Base-by-base conservation (phyloP, 1,140 invertebrate genomes). In the Camponotus floridanus region DNA sequence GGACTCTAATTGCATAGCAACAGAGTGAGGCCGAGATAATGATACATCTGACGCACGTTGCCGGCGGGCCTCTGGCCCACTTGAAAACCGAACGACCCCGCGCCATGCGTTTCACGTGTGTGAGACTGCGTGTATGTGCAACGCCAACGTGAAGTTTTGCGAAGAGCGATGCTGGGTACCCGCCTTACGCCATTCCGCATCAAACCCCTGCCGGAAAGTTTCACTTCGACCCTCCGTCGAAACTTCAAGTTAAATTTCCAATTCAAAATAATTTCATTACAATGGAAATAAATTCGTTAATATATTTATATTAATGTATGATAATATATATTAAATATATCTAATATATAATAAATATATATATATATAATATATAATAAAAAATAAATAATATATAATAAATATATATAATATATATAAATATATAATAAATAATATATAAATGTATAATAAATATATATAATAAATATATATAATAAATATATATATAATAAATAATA, bases 1-100 rank as follows among this genome's bases (percentile, higher is more conserved):
- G 92, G 93, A 89, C 91, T 94, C 92, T 94, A 94, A 94, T 94
- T 94, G 94, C 94, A 94, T 94, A 92, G 94, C 94, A 94, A 94
- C 94, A 94, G 79, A 83, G 94, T 92, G 92, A 94, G 93, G 85
- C 91, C 89, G 91, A 93, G 93, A 94, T 94, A 94, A 94, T 94
- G 93, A 94, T 94, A 94, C 90, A 93, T 93, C 92, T 91, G 92
- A 93, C 92, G 92, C 86, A 88, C 79, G 86, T 91, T 90, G 89
- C 90, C 86, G 90, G 79, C 90, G 92, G 92, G 87, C 86, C 88
- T 88, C 90, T 93, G 93, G 92, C 87, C 93, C 94, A 93, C 89
- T 92, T 94, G 59, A 90, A 92, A 92, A 36, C 76, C 68, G 4
- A 90, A 81, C 85, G 76, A 91, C 65, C 86, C 45, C 83, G 74